Conservation (phyloP, 2,888 invertebrate species). For the Megastigmus dorsalis region DNA sequence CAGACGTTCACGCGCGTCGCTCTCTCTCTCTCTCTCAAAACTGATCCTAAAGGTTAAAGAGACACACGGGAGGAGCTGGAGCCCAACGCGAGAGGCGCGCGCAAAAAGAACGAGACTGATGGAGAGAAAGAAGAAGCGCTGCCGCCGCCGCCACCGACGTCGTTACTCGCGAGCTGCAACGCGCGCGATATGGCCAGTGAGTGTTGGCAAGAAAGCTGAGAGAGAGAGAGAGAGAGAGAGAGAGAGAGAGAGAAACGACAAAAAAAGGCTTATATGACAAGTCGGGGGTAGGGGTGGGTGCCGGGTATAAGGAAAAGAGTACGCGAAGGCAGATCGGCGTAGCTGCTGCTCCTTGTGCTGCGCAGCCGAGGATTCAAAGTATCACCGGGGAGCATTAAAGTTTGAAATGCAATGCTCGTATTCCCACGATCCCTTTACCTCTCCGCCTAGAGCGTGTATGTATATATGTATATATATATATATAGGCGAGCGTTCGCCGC, state of each 20-base stretch:
- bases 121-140: background rate
- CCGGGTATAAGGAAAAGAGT: no score
- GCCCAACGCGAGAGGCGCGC: background rate
- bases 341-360: no score
- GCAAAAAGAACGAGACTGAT: background rate
- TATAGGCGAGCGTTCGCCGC: no score
- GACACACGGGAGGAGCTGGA: conserved; percentile 48
- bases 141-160: no score
- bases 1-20: no score
- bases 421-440: conserved; percentile 40
- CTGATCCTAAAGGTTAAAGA: conserved; percentile 42
- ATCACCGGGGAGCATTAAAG: conserved; percentile 56
- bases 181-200: background rate
- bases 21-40: background rate
- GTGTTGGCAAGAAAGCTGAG: background rate
- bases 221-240: background rate
- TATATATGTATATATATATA: no score
- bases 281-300: no score
- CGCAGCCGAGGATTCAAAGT: conserved; percentile 47
- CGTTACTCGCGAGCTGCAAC: no score
- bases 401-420: conserved; percentile 54
- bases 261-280: conserved; percentile 46
- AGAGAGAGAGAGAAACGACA: background rate
- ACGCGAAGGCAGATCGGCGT: conserved; percentile 1
- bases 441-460: background rate